Evolutionary conservation across 2,888 invertebrate genomes (phyloP).

Genomic region (Lydus trimaculatus): DNA sequence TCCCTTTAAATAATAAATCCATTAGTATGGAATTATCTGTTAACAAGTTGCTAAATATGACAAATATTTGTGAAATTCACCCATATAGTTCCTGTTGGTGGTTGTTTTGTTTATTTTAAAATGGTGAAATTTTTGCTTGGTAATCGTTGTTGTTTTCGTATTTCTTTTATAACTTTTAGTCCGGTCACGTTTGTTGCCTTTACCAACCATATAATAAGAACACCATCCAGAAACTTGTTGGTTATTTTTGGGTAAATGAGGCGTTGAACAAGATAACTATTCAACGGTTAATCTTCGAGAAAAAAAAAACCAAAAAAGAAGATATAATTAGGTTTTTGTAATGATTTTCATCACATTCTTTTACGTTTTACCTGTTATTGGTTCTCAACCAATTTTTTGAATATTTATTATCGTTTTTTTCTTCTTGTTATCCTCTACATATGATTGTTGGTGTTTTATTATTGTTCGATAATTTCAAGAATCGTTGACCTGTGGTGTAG

Average conservation of each 20-base stretch:
- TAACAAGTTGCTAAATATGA: neutral
- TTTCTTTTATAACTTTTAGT: neutral
- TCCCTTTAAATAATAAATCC: too few species aligned
- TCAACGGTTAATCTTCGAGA: conserved; percentile 17
- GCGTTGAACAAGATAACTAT: conserved; percentile 29
- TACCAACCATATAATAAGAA: conserved; percentile 24
- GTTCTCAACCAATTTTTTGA: neutral
- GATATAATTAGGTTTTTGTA: conserved; percentile 3
- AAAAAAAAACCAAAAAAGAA: too few species aligned
- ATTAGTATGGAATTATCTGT: neutral
- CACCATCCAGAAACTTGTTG: conserved; percentile 24
- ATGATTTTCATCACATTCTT: neutral
- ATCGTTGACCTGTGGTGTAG: neutral
- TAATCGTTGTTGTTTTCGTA: neutral
- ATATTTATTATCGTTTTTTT: neutral
- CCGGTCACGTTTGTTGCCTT: conserved; percentile 24
- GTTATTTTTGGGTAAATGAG: conserved; percentile 29
- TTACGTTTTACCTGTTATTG: neutral
- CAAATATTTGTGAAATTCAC: neutral
- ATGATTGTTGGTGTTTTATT: conserved; percentile 3
- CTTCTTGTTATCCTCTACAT: neutral
- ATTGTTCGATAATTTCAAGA: conserved; percentile 3
- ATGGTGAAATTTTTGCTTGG: neutral
- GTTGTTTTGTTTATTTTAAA: neutral
- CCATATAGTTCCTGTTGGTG: neutral